These are phyloP conservation scores for Microplitis manilae DNA, from an alignment of 2,888 invertebrate genomes.

Conservation along the genomic window DNA sequence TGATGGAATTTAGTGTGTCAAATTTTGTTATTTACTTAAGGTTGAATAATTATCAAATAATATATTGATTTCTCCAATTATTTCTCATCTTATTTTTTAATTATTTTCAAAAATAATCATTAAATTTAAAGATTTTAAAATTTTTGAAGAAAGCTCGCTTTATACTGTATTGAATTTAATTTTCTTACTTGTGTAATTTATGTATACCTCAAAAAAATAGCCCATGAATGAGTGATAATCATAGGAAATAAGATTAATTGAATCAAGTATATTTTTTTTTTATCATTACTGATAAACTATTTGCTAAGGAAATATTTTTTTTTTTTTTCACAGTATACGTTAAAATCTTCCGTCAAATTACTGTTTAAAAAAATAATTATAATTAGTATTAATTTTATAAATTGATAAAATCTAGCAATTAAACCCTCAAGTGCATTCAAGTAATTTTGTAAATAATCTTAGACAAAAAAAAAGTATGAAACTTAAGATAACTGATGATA, in stretches of 20 bases:
- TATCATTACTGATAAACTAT: neutral
- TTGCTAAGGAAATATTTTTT: neutral
- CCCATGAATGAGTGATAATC: neutral
- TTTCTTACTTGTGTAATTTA: neutral
- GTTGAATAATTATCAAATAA: slow-evolving; percentile 43
- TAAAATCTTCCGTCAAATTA: slow-evolving; percentile 7
- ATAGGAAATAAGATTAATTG: slow-evolving; percentile 23
- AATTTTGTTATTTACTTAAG: slow-evolving; percentile 49
- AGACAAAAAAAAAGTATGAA: slow-evolving; percentile 26
- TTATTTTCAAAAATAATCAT: slow-evolving; percentile 24
- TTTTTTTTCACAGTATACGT: neutral
- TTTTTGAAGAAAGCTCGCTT: neutral
- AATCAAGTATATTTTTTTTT: slow-evolving; percentile 21
- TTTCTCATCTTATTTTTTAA: slow-evolving; percentile 26
- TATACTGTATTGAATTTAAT: neutral
- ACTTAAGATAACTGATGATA: slow-evolving; percentile 21
- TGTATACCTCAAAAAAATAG: neutral
- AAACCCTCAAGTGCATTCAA: slow-evolving; percentile 31
- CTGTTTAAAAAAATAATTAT: slow-evolving; percentile 23
- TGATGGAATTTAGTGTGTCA: slow-evolving; percentile 51
- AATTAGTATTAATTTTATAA: slow-evolving; percentile 10
- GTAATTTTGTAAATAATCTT: slow-evolving; percentile 41
- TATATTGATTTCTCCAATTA: slow-evolving; percentile 43
- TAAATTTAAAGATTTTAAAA: neutral
- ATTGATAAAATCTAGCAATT: slow-evolving; percentile 8